Evolutionary conservation across 2,113 vertebrate species (phyloP).

Genomic region (Sula dactylatra): DNA sequence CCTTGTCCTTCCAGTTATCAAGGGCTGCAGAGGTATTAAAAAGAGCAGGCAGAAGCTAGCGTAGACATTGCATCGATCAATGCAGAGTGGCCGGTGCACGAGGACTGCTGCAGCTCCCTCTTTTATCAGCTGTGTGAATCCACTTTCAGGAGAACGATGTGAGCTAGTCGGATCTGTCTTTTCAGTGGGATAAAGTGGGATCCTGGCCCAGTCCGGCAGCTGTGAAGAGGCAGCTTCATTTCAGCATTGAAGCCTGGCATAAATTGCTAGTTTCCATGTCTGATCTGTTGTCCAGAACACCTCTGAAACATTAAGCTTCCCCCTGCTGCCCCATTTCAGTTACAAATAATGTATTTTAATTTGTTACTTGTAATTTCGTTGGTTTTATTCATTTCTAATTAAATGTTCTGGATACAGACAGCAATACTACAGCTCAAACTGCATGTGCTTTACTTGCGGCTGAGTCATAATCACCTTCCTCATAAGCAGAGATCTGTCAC

Average conservation of each 20-base stretch:
- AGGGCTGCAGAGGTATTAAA: not conserved
- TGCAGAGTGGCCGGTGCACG: fast-evolving
- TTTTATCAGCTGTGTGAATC: not conserved
- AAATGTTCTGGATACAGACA: not conserved
- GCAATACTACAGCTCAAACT: not conserved
- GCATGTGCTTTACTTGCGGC: not conserved
- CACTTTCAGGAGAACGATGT: not conserved
- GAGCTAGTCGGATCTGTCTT: not conserved
- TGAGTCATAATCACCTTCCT: conserved; percentile 39
- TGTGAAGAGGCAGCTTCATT: not conserved
- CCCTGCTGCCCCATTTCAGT: not conserved
- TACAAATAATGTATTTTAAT: not conserved
- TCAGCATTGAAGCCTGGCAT: not conserved
- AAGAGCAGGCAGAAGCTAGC: not conserved
- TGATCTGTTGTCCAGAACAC: not conserved
- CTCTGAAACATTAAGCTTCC: not conserved
- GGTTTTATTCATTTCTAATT: not conserved
- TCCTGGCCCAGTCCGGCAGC: not conserved
- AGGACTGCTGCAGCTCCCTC: not conserved
- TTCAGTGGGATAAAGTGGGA: not conserved
- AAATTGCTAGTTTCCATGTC: not conserved
- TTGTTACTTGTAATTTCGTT: not conserved
- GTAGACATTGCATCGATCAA: not conserved
- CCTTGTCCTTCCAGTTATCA: not conserved
- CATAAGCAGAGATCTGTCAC: not conserved